Percentiles rank a stretch among this genome's conserved stretches.
Evolutionary conservation across 2,113 vertebrate species (phyloP).

Genomic region (Malaclemys terrapin): DNA sequence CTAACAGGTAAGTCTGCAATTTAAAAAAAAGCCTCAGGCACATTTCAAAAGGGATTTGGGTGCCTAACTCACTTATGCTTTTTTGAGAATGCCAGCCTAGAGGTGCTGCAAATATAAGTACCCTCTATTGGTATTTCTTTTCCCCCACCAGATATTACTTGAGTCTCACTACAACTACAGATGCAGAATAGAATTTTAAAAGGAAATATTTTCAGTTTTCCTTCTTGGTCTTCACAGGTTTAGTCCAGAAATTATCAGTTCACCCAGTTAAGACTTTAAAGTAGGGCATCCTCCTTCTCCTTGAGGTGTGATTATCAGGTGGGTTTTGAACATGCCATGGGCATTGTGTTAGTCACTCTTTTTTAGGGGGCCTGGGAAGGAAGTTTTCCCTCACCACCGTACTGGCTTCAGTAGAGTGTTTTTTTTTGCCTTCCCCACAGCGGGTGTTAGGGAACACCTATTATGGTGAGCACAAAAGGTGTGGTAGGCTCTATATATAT

Average conservation of each 20-base stretch:
- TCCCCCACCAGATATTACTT: neutral
- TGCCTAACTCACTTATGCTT: neutral
- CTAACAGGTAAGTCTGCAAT: neutral
- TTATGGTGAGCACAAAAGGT: no score
- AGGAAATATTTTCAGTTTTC: neutral
- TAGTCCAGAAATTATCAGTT: neutral
- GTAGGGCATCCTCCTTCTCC: no score
- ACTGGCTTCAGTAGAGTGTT: no score
- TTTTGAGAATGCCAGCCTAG: slow-evolving; percentile 3
- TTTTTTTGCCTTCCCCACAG: no score
- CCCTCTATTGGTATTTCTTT: neutral
- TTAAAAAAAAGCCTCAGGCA: neutral
- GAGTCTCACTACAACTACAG: neutral
- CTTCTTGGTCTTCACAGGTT: neutral
- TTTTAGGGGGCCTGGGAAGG: no score
- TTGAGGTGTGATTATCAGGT: no score
- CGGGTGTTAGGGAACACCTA: no score
- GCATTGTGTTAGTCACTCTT: no score
- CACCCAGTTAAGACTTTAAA: neutral
- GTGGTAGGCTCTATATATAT: no score
- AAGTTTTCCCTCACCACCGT: no score
- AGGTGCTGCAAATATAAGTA: neutral
- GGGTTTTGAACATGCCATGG: no score
- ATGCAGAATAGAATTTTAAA: neutral
- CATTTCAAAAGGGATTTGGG: neutral